Evolutionary conservation across 2,797 vertebrate species (phyloP).

Genomic region (Loriculus beryllinus): DNA sequence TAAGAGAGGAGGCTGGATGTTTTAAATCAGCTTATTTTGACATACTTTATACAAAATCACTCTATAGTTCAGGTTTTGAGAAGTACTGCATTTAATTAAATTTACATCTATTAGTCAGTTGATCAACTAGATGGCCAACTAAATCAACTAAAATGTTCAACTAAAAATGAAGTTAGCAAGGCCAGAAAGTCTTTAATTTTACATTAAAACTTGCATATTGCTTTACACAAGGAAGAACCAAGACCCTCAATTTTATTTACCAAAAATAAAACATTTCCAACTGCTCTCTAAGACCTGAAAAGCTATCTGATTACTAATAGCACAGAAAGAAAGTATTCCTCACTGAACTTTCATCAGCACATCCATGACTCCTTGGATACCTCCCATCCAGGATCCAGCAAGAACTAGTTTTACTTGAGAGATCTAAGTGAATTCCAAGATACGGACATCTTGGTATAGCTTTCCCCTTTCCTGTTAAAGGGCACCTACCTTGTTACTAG

Average conservation of each 20-base stretch:
- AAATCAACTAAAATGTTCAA: conserved; percentile 44
- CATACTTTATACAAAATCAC: conserved; percentile 17
- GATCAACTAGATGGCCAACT: conserved; percentile 46
- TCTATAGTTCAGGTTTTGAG: neutral
- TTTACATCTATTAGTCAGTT: conserved; percentile 16
- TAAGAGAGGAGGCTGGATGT: neutral
- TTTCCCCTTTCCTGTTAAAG: neutral
- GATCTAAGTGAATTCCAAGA: neutral
- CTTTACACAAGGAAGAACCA: neutral
- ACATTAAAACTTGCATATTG: conserved; percentile 22
- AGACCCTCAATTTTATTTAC: neutral
- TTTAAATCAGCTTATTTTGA: conserved; percentile 51
- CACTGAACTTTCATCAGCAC: neutral
- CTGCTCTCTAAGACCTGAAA: neutral
- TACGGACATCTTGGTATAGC: neutral
- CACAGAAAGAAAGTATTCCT: neutral
- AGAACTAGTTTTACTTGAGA: neutral
- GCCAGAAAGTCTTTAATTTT: neutral
- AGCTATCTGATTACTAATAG: neutral
- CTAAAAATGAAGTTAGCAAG: neutral
- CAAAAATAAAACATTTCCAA: conserved; percentile 15
- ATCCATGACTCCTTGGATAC: neutral
- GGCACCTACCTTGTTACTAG: neutral
- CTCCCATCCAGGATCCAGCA: neutral
- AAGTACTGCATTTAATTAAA: conserved; percentile 41